Evolutionary conservation across 2,797 vertebrate genomes (phyloP).

Genomic region (Melanotaenia pygmaea): DNA sequence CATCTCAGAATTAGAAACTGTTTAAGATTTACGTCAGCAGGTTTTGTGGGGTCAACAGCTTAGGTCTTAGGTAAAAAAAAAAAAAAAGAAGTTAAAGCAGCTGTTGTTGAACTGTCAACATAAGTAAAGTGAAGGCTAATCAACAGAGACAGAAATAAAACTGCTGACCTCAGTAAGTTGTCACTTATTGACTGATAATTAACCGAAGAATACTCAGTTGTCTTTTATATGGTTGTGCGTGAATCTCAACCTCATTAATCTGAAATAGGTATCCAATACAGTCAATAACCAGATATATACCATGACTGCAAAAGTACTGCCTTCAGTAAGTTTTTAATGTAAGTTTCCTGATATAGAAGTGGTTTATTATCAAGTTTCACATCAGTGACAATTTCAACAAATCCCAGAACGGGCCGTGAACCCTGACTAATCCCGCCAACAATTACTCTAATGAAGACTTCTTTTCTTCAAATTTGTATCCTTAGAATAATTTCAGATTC

Average conservation of each 20-base stretch:
- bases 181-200: not conserved
- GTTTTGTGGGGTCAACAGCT: conserved; percentile 2
- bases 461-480: not conserved
- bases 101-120: conserved; percentile 24
- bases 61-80: not conserved
- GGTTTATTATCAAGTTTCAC: too few relatives aligned
- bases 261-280: too few relatives aligned
- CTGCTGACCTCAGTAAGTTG: not conserved
- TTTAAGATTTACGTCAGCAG: not conserved
- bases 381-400: not conserved
- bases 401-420: too few relatives aligned
- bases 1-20: not conserved
- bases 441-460: not conserved
- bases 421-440: not conserved
- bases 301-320: not conserved
- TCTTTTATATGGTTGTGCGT: not conserved
- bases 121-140: conserved; percentile 26
- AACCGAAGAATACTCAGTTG: not conserved
- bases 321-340: not conserved
- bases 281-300: too few relatives aligned
- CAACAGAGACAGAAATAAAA: conserved; percentile 33
- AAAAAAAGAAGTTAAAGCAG: conserved; percentile 14
- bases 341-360: too few relatives aligned
- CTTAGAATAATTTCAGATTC: too few relatives aligned
- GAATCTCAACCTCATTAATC: not conserved